These are phyloP conservation scores for Hippocampus comes DNA, from an alignment of 2,113 vertebrate species.

Conservation along the genomic window DNA sequence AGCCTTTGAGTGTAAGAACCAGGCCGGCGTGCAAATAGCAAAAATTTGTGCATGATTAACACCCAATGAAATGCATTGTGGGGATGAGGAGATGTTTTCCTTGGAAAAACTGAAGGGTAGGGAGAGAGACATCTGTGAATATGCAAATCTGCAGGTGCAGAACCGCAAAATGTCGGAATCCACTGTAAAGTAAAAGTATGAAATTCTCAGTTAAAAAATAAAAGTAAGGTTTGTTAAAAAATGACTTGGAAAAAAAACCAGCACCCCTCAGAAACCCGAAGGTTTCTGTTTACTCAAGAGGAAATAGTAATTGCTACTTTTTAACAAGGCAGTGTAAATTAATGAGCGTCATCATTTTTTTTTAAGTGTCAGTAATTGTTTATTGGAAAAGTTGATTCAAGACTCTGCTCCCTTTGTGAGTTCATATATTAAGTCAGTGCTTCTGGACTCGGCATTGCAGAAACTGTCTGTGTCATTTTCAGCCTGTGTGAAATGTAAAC, in stretches of 20 bases:
- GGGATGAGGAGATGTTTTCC: too few species aligned
- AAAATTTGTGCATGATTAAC: too few species aligned
- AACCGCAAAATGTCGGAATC: too few species aligned
- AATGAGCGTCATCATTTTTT: neutral
- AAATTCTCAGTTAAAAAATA: neutral
- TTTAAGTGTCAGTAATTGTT: neutral
- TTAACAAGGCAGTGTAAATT: neutral
- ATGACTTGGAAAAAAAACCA: too few species aligned
- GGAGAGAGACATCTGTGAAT: too few species aligned
- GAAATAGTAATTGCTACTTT: neutral
- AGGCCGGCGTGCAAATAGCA: too few species aligned
- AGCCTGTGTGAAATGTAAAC: neutral
- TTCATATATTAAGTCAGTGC: constrained; percentile 1
- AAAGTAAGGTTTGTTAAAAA: neutral
- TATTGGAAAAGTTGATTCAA: neutral
- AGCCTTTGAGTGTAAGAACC: too few species aligned
- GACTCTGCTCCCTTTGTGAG: neutral
- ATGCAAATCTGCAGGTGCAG: too few species aligned
- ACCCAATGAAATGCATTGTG: too few species aligned
- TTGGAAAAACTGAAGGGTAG: too few species aligned
- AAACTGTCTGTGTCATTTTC: neutral
- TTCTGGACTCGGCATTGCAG: neutral
- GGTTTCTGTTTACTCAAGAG: neutral
- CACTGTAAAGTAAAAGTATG: too few species aligned
- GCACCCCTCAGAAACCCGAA: neutral